These are phyloP conservation scores for Gastrophryne carolinensis DNA, from an alignment of 2,797 vertebrate genomes.

Conservation along the genomic window DNA sequence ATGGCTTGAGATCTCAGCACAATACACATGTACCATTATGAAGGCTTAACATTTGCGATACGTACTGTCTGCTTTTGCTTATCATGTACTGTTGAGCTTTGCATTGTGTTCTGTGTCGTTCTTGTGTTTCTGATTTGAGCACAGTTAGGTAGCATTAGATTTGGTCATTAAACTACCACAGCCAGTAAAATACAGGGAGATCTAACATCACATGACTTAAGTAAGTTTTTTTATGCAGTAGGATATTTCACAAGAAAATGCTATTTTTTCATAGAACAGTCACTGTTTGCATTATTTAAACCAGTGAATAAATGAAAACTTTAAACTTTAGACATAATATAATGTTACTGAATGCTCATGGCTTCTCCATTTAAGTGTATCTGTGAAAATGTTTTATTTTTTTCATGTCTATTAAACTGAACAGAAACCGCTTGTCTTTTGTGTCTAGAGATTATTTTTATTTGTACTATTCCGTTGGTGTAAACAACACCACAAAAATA, in stretches of 20 bases:
- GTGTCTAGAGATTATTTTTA: not conserved
- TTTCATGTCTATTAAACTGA: conserved; percentile 49
- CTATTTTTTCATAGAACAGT: not conserved
- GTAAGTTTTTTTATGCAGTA: conserved; percentile 8
- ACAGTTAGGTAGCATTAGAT: conserved; percentile 16
- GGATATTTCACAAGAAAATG: conserved; percentile 15
- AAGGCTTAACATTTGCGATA: conserved; percentile 9
- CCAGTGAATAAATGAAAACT: not conserved
- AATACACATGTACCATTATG: not conserved
- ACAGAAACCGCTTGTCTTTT: conserved; percentile 32
- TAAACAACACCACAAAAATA: too few relatives aligned
- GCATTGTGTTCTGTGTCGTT: conserved; percentile 32
- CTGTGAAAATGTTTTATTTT: conserved; percentile 50
- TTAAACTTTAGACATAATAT: too few relatives aligned
- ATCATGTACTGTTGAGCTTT: conserved; percentile 11
- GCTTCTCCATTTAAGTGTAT: conserved; percentile 47
- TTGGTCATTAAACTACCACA: conserved; percentile 7
- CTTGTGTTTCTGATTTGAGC: conserved; percentile 21
- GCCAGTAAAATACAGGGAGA: conserved; percentile 1
- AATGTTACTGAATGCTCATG: conserved; percentile 38
- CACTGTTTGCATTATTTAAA: conserved; percentile 23
- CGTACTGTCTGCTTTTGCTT: not conserved
- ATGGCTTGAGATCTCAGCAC: conserved; percentile 21
- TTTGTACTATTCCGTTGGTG: too few relatives aligned
- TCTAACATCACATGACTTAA: not conserved